Conservation (phyloP, 2,113 vertebrate species). For the Prunella fulvescens region DNA sequence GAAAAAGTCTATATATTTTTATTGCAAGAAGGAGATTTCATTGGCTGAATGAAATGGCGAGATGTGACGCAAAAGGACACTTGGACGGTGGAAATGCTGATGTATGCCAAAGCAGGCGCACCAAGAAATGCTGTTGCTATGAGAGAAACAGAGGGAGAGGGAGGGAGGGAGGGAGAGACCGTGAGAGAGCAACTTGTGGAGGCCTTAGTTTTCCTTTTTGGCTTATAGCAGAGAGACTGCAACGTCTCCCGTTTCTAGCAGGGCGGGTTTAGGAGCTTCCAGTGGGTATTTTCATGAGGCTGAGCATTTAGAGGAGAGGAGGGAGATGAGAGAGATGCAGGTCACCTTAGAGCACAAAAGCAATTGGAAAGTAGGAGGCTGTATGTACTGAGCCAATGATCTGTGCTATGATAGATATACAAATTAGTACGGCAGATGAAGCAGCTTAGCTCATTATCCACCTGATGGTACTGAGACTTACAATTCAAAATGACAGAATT, state of each 20-base stretch:
- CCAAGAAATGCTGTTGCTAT: slow-evolving; percentile 70
- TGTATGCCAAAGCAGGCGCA: slow-evolving; percentile 72
- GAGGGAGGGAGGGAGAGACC: slow-evolving; percentile 31
- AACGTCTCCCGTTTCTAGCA: background rate
- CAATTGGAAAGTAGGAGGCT: slow-evolving; percentile 57
- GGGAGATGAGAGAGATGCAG: background rate
- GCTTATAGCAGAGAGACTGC: slow-evolving; percentile 17
- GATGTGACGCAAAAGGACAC: slow-evolving; percentile 91
- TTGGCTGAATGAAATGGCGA: slow-evolving; percentile 90
- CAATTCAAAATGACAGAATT: slow-evolving; percentile 18
- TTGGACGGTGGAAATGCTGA: slow-evolving; percentile 78
- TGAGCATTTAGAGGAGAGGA: background rate
- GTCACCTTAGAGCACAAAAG: slow-evolving; percentile 43
- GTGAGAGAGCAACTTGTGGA: slow-evolving; percentile 62
- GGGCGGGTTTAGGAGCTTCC: background rate
- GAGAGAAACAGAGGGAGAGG: slow-evolving; percentile 61
- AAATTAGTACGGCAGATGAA: slow-evolving; percentile 48
- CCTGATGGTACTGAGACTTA: slow-evolving; percentile 19
- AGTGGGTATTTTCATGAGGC: slow-evolving; percentile 6
- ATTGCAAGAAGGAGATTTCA: slow-evolving; percentile 70
- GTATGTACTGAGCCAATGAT: slow-evolving; percentile 8
- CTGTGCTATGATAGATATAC: slow-evolving; percentile 44
- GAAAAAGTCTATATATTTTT: slow-evolving; percentile 77
- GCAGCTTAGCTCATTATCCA: slow-evolving; percentile 48
- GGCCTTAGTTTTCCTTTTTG: slow-evolving; percentile 62